Base-by-base conservation (phyloP, 2,113 vertebrate genomes). In the Thamnophis sirtalis region DNA sequence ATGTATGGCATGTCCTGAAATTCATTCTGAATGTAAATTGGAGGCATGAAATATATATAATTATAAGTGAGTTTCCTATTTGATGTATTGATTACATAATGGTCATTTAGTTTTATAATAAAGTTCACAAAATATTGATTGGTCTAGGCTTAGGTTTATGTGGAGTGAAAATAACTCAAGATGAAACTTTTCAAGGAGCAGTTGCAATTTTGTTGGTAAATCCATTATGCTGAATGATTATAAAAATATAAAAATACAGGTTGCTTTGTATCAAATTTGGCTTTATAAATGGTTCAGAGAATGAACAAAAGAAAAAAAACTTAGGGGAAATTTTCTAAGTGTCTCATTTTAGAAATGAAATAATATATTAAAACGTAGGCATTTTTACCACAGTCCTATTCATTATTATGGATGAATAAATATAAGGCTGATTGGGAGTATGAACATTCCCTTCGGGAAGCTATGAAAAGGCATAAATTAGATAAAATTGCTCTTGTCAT, bases 401-500 rank as follows among this genome's bases (percentile, higher is more conserved):
- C 90, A 93, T 89, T 92, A 89, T 93, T 91, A 90, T 11, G n/a
- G 91, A 60, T 90, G 93, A 91, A 88, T 93, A 93, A 93, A 92
- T 96, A 94, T 88, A 95, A 93, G 38, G 58, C 86, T 93, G 80
- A 94, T 4, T 95, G 93, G 89, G 94, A 96, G 94, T 95, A 93
- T 26, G 68, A 95, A 91, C 49, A 87, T 89, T 94, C 89, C 92
- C 90, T 93, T 94, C 56, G 94, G 94, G 94, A 91, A 91, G 63
- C 91, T 96, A 92, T 91, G 92, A 93, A 90, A 92, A 94, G 60
- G 94, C 80, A 94, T 33, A 28, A 90, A 89, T 87, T 50, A 93
- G 91, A 95, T 95, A 95, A 93, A 95, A 93, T 91, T 92, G 87
- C 90, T 97, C 95, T 96, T 94, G 92, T 96, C 93, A 96, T 93